Conservation (phyloP, 2,797 vertebrate genomes). For the Falco columbarius region DNA sequence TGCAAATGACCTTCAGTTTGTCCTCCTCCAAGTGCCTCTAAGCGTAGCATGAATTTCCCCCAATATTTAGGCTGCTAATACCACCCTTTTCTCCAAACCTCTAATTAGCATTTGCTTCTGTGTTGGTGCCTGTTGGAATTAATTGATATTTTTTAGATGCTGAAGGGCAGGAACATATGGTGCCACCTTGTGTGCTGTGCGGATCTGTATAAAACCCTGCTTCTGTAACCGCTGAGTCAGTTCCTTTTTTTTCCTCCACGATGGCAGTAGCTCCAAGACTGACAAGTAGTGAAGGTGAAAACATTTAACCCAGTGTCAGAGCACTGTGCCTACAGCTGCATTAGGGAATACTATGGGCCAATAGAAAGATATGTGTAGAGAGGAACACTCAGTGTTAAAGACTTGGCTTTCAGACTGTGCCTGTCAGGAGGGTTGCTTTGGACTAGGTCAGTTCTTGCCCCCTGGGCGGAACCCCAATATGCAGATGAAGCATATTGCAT, state of each 20-base stretch:
- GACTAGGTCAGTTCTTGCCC: neutral
- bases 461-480: neutral
- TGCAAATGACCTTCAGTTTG: slow-evolving; percentile 50
- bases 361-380: neutral
- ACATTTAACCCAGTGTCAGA: neutral
- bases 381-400: neutral
- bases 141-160: slow-evolving; percentile 51
- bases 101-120: slow-evolving; percentile 42
- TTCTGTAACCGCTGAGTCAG: slow-evolving; percentile 38
- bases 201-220: slow-evolving; percentile 23
- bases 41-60: neutral
- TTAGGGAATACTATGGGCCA: neutral
- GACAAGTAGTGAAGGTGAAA: slow-evolving; percentile 22
- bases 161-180: slow-evolving; percentile 57
- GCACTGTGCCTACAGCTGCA: neutral
- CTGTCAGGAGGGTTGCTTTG: neutral
- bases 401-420: neutral
- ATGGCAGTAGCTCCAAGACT: neutral
- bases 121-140: slow-evolving; percentile 43
- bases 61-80: slow-evolving; percentile 44
- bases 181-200: slow-evolving; percentile 29
- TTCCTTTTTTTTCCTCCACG: neutral
- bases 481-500: neutral
- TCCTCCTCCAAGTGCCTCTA: slow-evolving; percentile 26
- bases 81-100: slow-evolving; percentile 7